A percentile compares a stretch with the other conserved stretches of the same genome.
These are phyloP conservation scores for Agrochola lychnidis DNA, from an alignment of 2,888 invertebrate genomes.

Conservation along the genomic window DNA sequence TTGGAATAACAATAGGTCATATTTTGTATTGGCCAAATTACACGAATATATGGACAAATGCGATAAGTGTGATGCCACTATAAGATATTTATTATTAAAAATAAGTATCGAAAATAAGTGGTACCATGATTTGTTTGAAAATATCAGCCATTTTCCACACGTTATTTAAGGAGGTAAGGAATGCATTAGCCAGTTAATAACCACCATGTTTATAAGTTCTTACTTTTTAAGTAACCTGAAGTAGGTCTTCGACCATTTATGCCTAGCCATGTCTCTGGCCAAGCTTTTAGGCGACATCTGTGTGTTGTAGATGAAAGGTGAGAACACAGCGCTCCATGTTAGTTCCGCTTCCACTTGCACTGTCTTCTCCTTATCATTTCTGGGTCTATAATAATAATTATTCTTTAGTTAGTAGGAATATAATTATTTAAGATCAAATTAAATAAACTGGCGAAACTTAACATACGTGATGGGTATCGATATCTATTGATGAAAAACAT, in stretches of 20 bases:
- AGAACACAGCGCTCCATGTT: constrained; percentile 91
- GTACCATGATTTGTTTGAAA: neutral
- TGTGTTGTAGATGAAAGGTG: constrained; percentile 92
- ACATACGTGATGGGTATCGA: neutral
- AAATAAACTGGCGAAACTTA: neutral
- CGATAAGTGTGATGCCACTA: neutral
- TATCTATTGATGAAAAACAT: neutral
- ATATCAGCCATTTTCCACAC: neutral
- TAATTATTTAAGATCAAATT: neutral
- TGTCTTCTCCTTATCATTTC: constrained; percentile 74
- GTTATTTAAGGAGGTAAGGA: neutral
- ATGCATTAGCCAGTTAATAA: neutral
- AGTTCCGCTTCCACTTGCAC: constrained; percentile 90
- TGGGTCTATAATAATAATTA: constrained; percentile 69
- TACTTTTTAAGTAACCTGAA: constrained; percentile 92
- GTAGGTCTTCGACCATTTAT: constrained; percentile 92
- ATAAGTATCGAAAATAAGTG: neutral
- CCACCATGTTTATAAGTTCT: constrained; percentile 57
- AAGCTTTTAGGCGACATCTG: constrained; percentile 91
- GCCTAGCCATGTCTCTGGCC: constrained; percentile 92
- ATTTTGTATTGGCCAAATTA: neutral
- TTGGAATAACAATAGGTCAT: neutral
- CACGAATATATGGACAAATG: neutral
- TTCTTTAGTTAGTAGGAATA: neutral
- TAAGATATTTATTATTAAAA: neutral